Evolutionary conservation across 2,113 vertebrate species (phyloP), one percentile per base, ranked within the genome.

Genomic region (Tor tambroides): DNA sequence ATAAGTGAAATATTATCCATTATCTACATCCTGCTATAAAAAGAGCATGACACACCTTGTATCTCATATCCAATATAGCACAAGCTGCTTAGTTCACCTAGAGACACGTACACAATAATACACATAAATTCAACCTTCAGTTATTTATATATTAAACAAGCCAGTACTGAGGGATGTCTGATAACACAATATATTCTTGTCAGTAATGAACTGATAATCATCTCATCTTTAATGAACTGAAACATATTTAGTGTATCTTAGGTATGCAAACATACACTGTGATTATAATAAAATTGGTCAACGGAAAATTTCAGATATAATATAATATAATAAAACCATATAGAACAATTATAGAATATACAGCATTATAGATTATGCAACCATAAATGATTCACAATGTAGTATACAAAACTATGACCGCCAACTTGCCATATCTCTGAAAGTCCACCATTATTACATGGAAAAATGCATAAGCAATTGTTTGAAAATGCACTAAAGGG

Each of bases 41-140:
- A 83, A 83, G 81, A 32, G 11, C 49, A 74, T 56, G 67, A 72
- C 49, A 84, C 46, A 83, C 80, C 43, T 69, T 69, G 67, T 84
- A 32, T 72, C 82, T 32, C 21, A 69, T 17, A 71, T 43, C 65
- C 38, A 19, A 69, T 56, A 54, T 84, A 84, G 82, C 49, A 54
- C 17, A 5, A 6, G 30, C 19, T n/a, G 67, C 30, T 74, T 72
- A 84, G 26, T 72, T 84, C 82, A 72, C 82, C 19, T 84, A 84
- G 82, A 84, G 67, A 84, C 82, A 84, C 30, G 12, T 12, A 46
- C 43, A 78, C 76, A 80, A n/a, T 61, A 61, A 61, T 56, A 59
- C 78, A 32, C 51, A 35, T 21, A 28, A 51, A n/a, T n/a, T 23
- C 32, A 49, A 56, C 38, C 49, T 38, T 46, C 26, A 32, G 65